A percentile compares a stretch with the other conserved stretches of the same genome.
Conservation (phyloP, 2,888 invertebrate species). For the Hydropsyche betteni region DNA sequence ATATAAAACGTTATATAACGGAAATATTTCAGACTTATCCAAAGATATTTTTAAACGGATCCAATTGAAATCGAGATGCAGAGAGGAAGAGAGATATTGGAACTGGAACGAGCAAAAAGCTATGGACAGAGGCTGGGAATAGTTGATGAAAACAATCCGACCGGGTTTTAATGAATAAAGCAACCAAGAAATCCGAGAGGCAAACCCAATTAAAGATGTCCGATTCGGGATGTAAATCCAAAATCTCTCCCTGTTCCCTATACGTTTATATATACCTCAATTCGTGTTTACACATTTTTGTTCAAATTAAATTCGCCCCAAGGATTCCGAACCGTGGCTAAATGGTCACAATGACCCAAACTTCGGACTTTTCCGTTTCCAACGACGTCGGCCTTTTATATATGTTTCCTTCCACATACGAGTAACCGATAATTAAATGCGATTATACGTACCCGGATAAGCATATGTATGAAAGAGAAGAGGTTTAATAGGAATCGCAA, state of each 20-base stretch:
- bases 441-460: too few species aligned
- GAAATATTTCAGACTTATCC: too few species aligned
- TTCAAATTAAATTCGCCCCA: constrained; percentile 13
- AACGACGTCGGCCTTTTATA: neutral
- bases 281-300: constrained; percentile 31
- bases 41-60: too few species aligned
- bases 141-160: constrained; percentile 26
- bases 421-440: too few species aligned
- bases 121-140: neutral
- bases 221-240: constrained; percentile 26
- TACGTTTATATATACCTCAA: too few species aligned
- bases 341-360: neutral
- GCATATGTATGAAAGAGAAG: too few species aligned
- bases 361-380: constrained; percentile 8
- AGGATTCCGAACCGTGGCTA: neutral
- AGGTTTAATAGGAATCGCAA: too few species aligned
- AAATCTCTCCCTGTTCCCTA: neutral
- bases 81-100: neutral
- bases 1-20: too few species aligned
- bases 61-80: constrained; percentile 1
- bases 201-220: constrained; percentile 29
- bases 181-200: constrained; percentile 12
- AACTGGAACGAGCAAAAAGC: constrained; percentile 1
- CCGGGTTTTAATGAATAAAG: constrained; percentile 21
- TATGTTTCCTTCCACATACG: too few species aligned